These are phyloP conservation scores for Tribolium castaneum DNA, from an alignment of 1,140 invertebrate species.

Conservation along the genomic window DNA sequence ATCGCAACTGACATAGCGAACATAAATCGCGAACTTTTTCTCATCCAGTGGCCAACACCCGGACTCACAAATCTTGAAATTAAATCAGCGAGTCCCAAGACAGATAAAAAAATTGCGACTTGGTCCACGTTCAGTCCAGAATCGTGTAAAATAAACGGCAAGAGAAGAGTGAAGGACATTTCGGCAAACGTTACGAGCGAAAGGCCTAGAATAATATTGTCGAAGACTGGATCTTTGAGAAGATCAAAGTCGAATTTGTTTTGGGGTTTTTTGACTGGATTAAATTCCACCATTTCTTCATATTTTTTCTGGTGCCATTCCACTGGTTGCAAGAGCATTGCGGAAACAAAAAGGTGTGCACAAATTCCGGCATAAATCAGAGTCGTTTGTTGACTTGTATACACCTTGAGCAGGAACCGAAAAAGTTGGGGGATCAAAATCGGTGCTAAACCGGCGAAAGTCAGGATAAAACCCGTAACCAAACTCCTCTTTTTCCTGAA, in stretches of 20 bases:
- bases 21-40: constrained; percentile 60
- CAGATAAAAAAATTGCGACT: constrained; percentile 72
- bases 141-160: constrained; percentile 75
- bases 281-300: constrained; percentile 55
- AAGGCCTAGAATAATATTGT: constrained; percentile 76
- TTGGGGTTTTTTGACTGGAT: constrained; percentile 64
- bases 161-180: constrained; percentile 76
- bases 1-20: constrained; percentile 51
- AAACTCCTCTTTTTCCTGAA: constrained; percentile 64
- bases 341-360: constrained; percentile 62
- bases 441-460: constrained; percentile 65
- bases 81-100: constrained; percentile 71
- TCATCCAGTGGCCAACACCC: constrained; percentile 67
- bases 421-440: constrained; percentile 66
- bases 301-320: constrained; percentile 64
- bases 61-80: constrained; percentile 71
- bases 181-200: constrained; percentile 76
- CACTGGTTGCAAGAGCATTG: constrained; percentile 66
- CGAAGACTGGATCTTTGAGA: constrained; percentile 73
- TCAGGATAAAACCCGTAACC: constrained; percentile 64
- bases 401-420: constrained; percentile 60
- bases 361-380: constrained; percentile 64
- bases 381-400: constrained; percentile 62
- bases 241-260: constrained; percentile 76
- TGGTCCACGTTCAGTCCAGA: constrained; percentile 68